Base-by-base conservation (phyloP, 2,797 vertebrate genomes). In the Parambassis ranga region DNA sequence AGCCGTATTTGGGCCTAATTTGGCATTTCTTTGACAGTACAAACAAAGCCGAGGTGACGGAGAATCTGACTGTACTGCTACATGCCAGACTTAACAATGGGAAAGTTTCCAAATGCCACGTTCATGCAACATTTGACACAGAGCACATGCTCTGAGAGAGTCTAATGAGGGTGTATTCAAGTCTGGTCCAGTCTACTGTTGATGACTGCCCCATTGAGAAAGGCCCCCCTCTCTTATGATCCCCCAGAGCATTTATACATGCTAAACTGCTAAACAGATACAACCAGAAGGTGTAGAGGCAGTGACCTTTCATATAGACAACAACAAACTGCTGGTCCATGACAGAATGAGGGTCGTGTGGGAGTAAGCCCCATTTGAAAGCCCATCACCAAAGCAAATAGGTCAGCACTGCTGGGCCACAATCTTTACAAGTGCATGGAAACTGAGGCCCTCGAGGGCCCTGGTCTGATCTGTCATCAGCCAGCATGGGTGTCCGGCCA, bases 401-500 rank as follows among this genome's bases (percentile, higher is more conserved):
- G 71, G 81, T 77, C 78, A 76, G 42, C 11, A 44, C 59, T 6
- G 28, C 49, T 50, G 36, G 38, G 60, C 26, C 50, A 48, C 46
- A 52, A 71, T 64, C 58, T 77, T 58, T 49, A 59, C 46, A 56
- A 77, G 74, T 49, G 49, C 70, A 44, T 49, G 79, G 78, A 78
- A 84, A 78, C 52, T 18, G 10, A 64, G 64, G 27, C 56, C 65
- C 46, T 70, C 58, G 23, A 49, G 52, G 59, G 72, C 82, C 64
- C 59, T 56, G 44, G 71, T 65, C 66, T 62, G 73, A 82, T 82
- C 81, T 77, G 79, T 80, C 53, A 35, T 84, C 66, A 66, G 70
- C 49, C 44, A 74, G 65, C 73, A 55, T 58, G 67, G 62, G 70
- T 79, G 65, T 81, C 76, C 42, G 19, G 73, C 73, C 77, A 81